Evolutionary conservation across 2,888 invertebrate genomes (phyloP).

Genomic region (Xestobium rufovillosum): DNA sequence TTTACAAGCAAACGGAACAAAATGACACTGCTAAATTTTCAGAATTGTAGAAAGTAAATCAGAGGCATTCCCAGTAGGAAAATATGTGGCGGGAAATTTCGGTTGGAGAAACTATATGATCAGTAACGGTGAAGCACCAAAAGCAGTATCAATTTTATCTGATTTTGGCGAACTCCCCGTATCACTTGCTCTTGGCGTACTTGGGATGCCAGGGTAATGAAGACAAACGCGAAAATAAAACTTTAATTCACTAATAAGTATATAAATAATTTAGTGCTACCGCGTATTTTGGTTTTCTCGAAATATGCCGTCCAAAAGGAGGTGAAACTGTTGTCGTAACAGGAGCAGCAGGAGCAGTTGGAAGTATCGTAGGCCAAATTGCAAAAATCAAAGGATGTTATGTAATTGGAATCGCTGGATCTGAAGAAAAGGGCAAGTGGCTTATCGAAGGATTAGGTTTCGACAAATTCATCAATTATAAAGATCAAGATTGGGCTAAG

Average conservation of each 20-base stretch:
- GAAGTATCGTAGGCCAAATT: conserved; percentile 70
- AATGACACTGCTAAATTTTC: no score
- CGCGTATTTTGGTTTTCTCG: conserved; percentile 66
- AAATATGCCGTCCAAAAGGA: conserved; percentile 60
- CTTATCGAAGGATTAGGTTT: conserved; percentile 60
- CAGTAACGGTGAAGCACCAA: conserved; percentile 40
- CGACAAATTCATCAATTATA: conserved; percentile 62
- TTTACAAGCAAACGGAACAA: no score
- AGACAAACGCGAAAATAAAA: no score
- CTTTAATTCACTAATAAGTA: no score
- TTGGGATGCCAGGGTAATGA: conserved; percentile 69
- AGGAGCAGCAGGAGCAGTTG: conserved; percentile 73
- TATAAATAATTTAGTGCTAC: conserved; percentile 49
- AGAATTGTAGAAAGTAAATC: conserved; percentile 62
- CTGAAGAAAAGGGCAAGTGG: conserved; percentile 57
- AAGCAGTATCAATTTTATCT: conserved; percentile 43
- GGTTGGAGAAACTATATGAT: conserved; percentile 61
- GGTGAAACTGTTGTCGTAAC: conserved; percentile 68
- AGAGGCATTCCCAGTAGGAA: conserved; percentile 41
- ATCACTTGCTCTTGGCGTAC: conserved; percentile 55
- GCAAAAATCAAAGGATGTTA: conserved; percentile 59
- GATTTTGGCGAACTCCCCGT: conserved; percentile 51
- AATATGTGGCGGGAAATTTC: conserved; percentile 50
- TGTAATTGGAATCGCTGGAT: conserved; percentile 64
- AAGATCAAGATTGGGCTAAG: conserved; percentile 46